Evolutionary conservation across 2,888 invertebrate species (phyloP).

Genomic region (Cephus sareptanus): DNA sequence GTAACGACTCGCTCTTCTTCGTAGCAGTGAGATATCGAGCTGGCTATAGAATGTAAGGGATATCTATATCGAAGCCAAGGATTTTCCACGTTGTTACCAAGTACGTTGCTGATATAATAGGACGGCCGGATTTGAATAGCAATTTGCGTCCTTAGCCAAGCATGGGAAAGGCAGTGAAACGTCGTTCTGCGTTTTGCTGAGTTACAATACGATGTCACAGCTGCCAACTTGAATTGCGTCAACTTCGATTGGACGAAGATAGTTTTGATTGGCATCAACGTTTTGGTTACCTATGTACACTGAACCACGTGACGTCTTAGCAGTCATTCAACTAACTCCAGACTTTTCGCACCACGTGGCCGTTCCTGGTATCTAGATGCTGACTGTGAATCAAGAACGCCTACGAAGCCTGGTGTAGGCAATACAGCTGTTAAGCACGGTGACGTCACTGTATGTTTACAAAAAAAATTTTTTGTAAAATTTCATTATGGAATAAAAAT

Average conservation of each 20-base stretch:
- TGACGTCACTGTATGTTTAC: no score
- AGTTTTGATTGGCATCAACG: slow-evolving; percentile 48
- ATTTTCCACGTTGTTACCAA: background rate
- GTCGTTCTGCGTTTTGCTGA: slow-evolving; percentile 29
- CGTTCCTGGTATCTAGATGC: background rate
- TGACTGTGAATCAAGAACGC: no score
- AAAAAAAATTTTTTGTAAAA: background rate
- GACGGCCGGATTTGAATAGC: background rate
- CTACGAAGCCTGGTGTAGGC: no score
- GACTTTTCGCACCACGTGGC: background rate
- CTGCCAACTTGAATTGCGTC: slow-evolving; percentile 40
- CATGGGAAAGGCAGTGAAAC: slow-evolving; percentile 7
- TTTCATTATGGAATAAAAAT: background rate
- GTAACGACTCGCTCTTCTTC: background rate
- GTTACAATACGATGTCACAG: slow-evolving; percentile 42
- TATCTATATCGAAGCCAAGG: background rate
- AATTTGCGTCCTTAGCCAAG: slow-evolving; percentile 10
- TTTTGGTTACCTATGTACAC: slow-evolving; percentile 15
- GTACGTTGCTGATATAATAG: background rate
- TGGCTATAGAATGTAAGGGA: background rate
- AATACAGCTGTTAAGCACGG: no score
- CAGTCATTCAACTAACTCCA: background rate
- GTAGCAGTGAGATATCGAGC: background rate
- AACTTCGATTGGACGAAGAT: slow-evolving; percentile 51
- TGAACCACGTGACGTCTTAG: no score